A percentile compares a stretch with the other conserved stretches of the same genome.
These are phyloP conservation scores for Actinernus sp. DNA, from an alignment of 92 coral and sea anemone genomes.

Conservation along the genomic window DNA sequence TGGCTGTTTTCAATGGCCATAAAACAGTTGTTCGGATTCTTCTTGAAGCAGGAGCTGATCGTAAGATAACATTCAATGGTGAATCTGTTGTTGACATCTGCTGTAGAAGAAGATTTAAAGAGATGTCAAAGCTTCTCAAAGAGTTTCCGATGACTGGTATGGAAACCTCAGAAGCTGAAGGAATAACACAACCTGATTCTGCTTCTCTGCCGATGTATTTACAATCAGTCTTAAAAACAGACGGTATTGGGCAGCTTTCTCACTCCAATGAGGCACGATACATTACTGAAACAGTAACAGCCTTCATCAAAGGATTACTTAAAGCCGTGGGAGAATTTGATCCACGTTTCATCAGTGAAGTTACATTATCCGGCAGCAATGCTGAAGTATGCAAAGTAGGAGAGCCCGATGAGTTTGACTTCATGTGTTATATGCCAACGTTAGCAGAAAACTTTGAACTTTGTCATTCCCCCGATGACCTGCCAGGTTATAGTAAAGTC, in stretches of 20 bases:
- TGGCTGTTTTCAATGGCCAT: conserved; percentile 40
- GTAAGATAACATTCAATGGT: conserved; percentile 15
- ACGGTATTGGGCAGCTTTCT: conserved; percentile 22
- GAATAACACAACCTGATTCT: not conserved
- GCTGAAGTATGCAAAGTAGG: conserved; percentile 41
- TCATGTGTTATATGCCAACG: conserved; percentile 28
- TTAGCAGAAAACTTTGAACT: conserved; percentile 25
- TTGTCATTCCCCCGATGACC: conserved; percentile 13
- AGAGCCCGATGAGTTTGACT: conserved; percentile 45
- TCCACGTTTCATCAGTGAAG: conserved; percentile 23
- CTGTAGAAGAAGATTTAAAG: conserved; percentile 32
- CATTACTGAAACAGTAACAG: conserved; percentile 8
- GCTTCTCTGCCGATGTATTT: conserved; percentile 26
- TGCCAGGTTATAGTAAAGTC: conserved; percentile 23
- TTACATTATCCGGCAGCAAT: conserved; percentile 28
- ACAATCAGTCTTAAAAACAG: conserved; percentile 20
- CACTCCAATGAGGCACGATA: conserved; percentile 17
- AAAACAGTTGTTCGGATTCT: conserved; percentile 21
- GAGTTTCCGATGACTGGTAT: not conserved
- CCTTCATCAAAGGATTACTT: conserved; percentile 19
- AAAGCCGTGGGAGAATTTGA: conserved; percentile 30
- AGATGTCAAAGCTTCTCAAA: conserved; percentile 8
- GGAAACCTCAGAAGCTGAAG: not conserved
- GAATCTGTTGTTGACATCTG: conserved; percentile 19
- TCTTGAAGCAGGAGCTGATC: conserved; percentile 36